Conservation (phyloP, 53 echinoderm and acorn worm genomes). For the Echinometra lucunter region DNA sequence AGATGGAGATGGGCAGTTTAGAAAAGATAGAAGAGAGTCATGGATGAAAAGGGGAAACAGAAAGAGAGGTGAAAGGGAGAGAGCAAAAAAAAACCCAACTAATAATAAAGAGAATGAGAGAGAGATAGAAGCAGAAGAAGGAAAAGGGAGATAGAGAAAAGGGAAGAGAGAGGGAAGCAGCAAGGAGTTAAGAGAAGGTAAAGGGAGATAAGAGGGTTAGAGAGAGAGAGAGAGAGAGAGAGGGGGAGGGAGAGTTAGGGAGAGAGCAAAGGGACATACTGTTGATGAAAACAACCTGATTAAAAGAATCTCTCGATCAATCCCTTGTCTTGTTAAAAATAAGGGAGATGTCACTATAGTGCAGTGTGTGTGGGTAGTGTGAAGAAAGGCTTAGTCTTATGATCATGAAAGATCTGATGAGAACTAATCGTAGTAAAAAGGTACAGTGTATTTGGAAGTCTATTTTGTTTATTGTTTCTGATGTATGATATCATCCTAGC, state of each 20-base stretch:
- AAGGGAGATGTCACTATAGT: background rate
- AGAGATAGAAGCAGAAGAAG: background rate
- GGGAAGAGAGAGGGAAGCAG: background rate
- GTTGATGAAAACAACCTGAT: slow-evolving; percentile 14
- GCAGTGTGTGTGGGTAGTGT: slow-evolving; percentile 17
- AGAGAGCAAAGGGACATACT: background rate
- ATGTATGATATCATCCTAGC: too few species aligned
- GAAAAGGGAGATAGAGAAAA: background rate
- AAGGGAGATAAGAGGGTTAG: background rate
- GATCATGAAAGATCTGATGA: background rate
- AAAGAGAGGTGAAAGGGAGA: background rate
- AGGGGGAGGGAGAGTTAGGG: background rate
- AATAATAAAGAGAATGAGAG: background rate
- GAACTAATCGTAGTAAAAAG: background rate
- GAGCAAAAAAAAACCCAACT: too few species aligned
- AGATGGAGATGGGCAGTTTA: background rate
- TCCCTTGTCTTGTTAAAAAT: background rate
- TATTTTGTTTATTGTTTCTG: too few species aligned
- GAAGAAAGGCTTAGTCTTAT: background rate
- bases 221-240: background rate
- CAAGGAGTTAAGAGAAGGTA: too few species aligned
- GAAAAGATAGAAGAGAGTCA: background rate
- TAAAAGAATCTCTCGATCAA: background rate
- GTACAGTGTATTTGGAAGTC: background rate
- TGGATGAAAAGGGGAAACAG: background rate